Evolutionary conservation across 2,888 invertebrate genomes (phyloP).

Genomic region (Pandemis corylana): DNA sequence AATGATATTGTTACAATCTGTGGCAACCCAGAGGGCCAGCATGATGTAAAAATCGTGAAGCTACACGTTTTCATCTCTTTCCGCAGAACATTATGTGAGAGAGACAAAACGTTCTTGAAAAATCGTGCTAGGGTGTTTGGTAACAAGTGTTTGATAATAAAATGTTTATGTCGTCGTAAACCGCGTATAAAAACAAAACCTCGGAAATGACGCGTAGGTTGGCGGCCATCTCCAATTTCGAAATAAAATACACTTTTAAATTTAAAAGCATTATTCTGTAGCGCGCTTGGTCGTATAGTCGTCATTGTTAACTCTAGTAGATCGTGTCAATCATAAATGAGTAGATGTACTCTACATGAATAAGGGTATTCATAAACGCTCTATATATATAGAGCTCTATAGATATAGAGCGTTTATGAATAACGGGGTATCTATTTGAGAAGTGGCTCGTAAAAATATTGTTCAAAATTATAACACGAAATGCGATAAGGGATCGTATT

Average conservation of each 20-base stretch:
- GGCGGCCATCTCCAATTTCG: conserved; percentile 57
- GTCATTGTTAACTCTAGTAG: conserved; percentile 4
- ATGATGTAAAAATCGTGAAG: neutral
- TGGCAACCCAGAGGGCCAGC: conserved; percentile 1
- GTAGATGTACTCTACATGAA: neutral
- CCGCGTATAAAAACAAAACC: conserved; percentile 47
- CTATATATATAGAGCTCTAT: too few relatives aligned
- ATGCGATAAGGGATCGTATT: neutral
- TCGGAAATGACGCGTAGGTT: conserved; percentile 61
- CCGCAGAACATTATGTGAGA: neutral
- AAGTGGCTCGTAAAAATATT: neutral
- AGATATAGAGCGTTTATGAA: too few relatives aligned
- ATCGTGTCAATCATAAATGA: conserved; percentile 4
- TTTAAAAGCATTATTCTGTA: conserved; percentile 52
- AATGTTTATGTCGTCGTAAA: conserved; percentile 48
- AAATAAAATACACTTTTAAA: conserved; percentile 59
- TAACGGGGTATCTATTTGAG: too few relatives aligned
- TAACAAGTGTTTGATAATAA: conserved; percentile 41
- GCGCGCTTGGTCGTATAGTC: neutral
- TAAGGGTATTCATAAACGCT: too few relatives aligned
- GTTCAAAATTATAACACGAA: neutral
- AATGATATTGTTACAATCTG: conserved; percentile 21
- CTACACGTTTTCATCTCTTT: neutral
- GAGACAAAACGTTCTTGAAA: neutral
- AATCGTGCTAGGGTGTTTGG: conserved; percentile 11